Evolutionary conservation across 2,888 invertebrate species (phyloP).

Genomic region (Callinectes sapidus): DNA sequence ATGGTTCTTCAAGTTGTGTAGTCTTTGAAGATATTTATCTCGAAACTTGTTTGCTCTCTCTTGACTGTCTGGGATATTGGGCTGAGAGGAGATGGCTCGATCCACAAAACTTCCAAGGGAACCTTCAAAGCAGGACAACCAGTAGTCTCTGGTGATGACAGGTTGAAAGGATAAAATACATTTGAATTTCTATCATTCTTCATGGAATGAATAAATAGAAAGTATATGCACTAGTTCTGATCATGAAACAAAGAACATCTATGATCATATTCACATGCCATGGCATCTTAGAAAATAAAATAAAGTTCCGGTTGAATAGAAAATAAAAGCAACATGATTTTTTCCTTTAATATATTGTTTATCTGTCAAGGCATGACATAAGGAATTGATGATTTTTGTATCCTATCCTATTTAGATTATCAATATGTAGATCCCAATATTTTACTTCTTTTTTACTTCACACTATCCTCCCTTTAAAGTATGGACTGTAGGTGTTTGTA

Average conservation of each 20-base stretch:
- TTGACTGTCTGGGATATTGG: constrained; percentile 84
- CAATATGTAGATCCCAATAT: too few relatives aligned
- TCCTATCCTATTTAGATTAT: too few relatives aligned
- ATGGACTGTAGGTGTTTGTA: too few relatives aligned
- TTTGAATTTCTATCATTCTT: not conserved
- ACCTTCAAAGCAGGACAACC: constrained; percentile 92
- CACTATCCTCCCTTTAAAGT: too few relatives aligned
- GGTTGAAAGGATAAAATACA: not conserved
- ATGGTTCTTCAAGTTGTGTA: constrained; percentile 85
- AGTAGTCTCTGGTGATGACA: constrained; percentile 82
- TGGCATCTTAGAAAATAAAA: not conserved
- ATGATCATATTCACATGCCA: not conserved
- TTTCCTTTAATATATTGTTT: too few relatives aligned
- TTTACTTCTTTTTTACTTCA: too few relatives aligned
- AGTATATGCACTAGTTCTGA: not conserved
- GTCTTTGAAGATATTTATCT: constrained; percentile 86
- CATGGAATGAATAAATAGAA: not conserved
- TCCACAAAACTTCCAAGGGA: constrained; percentile 89
- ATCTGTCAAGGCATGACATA: too few relatives aligned
- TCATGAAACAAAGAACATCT: not conserved
- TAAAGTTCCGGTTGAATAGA: too few relatives aligned
- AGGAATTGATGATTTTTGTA: too few relatives aligned
- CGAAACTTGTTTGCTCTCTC: constrained; percentile 89
- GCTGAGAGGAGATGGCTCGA: constrained; percentile 86
- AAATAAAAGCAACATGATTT: too few relatives aligned